Evolutionary conservation across 2,888 invertebrate genomes (phyloP), one percentile per base, ranked within the genome.

Genomic region (Chirona hameri): DNA sequence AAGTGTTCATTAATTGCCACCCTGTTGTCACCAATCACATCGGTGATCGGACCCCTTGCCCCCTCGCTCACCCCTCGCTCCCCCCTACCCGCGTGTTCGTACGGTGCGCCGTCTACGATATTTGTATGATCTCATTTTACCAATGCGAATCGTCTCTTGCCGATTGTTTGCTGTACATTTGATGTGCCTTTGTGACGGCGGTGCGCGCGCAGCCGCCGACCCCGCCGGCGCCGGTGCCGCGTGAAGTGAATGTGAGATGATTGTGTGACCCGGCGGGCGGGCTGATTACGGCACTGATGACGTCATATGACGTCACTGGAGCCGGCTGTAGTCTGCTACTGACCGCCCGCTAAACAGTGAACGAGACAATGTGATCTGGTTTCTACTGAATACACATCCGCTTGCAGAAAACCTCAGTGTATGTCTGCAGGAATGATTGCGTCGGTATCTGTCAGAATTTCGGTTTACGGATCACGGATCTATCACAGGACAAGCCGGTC

Each of bases 81-180:
- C n/a, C 60, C 65, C 24, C 65, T 27, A 65, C 65, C 65, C 18
- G 21, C 24, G 46, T 76, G 76, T 76, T 76, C 76, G 76, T 46
- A 24, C 46, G 7, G 72, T 72, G 15, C 12, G 72, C 39, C 31
- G 39, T 21, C n/a, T 39, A 46, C 76, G 76, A 76, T 76, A 76
- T 76, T 76, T 76, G 76, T 76, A 76, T 76, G 76, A 76, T 76
- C 76, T 76, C 76, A 76, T 76, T 76, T 76, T 76, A 76, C 76
- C 76, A 76, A 46, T 76, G 76, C 46, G 76, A 76, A 76, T 39
- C 76, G 76, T 76, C 69, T 69, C 27, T 27, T 46, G 27, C 76
- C 27, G 31, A 31, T 72, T 72, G 29, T 29, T 31, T 76, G 76
- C 76, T 76, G 46, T 46, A 27, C 24, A 46, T 76, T 72, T 12